phyloP scores from a whole-genome alignment of 1,140 invertebrate genomes.

The Brachionus rubens region DNA sequence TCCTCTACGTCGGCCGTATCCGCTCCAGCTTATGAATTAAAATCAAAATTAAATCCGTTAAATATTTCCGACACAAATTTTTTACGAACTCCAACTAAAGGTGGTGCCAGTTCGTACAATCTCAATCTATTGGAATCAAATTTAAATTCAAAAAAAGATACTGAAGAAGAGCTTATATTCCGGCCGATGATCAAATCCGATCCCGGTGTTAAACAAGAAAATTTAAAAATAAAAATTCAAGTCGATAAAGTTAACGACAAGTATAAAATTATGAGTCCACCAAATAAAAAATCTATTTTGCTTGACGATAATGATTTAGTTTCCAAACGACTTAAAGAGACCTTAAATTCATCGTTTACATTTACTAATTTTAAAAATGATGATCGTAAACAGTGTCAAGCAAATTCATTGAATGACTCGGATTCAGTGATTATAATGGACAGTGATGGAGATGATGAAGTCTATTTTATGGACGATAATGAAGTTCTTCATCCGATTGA shows the following conservation, averaged over 20 bases:
- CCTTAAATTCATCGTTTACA: neutral
- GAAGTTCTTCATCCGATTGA: neutral
- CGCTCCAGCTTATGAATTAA: neutral
- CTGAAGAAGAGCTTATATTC: constrained; percentile 1
- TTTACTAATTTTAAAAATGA: neutral
- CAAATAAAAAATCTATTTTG: no score
- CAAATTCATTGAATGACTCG: neutral
- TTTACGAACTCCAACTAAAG: constrained; percentile 23
- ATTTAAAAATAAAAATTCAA: neutral
- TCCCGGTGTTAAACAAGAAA: neutral
- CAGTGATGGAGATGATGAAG: constrained; percentile 10
- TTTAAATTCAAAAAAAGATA: constrained; percentile 9
- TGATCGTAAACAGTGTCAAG: neutral
- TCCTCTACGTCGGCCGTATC: constrained; percentile 23
- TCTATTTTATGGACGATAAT: constrained; percentile 37
- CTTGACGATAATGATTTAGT: neutral
- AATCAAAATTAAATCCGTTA: neutral
- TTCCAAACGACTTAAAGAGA: constrained; percentile 27
- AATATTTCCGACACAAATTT: neutral
- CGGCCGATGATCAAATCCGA: constrained; percentile 25
- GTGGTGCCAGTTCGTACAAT: constrained; percentile 19
- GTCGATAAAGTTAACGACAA: no score
- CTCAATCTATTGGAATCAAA: neutral
- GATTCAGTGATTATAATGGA: constrained; percentile 4
- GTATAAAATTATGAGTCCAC: no score